Conservation (phyloP, 2,888 invertebrate genomes). For the Machimus atricapillus region DNA sequence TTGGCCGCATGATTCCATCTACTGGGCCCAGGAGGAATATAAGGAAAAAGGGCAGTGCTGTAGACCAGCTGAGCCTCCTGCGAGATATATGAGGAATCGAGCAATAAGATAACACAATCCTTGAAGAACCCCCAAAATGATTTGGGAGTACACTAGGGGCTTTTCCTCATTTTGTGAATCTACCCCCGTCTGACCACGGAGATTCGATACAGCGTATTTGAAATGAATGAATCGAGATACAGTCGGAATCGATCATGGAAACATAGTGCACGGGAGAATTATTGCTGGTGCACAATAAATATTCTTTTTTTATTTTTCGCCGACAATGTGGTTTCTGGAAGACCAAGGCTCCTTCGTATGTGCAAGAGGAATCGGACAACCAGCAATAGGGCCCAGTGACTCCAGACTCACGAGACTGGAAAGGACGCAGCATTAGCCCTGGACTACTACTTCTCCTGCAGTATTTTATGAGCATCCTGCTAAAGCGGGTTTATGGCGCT, state of each 20-base stretch:
- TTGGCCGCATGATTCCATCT: slow-evolving; percentile 20
- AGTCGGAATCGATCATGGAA: slow-evolving; percentile 17
- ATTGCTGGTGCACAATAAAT: slow-evolving; percentile 26
- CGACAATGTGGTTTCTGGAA: background rate
- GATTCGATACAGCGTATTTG: slow-evolving; percentile 10
- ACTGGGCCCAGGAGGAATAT: background rate
- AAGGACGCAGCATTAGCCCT: background rate
- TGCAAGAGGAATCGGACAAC: background rate
- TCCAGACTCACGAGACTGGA: background rate
- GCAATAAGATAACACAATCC: slow-evolving; percentile 25
- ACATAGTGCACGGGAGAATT: background rate
- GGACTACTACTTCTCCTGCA: background rate
- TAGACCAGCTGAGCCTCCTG: background rate
- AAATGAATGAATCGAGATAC: background rate
- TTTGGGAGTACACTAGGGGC: slow-evolving; percentile 7
- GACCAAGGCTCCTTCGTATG: background rate
- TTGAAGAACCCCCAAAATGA: slow-evolving; percentile 1
- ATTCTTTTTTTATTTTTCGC: slow-evolving; percentile 17
- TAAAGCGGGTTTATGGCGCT: slow-evolving; percentile 49
- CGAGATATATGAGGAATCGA: background rate
- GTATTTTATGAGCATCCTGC: slow-evolving; percentile 9
- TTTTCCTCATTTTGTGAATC: slow-evolving; percentile 10
- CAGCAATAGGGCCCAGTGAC: background rate
- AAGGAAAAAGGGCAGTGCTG: background rate
- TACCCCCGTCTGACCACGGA: background rate